Base-by-base conservation (phyloP, 2,113 vertebrate genomes). In the Myrmecophaga tridactyla region DNA sequence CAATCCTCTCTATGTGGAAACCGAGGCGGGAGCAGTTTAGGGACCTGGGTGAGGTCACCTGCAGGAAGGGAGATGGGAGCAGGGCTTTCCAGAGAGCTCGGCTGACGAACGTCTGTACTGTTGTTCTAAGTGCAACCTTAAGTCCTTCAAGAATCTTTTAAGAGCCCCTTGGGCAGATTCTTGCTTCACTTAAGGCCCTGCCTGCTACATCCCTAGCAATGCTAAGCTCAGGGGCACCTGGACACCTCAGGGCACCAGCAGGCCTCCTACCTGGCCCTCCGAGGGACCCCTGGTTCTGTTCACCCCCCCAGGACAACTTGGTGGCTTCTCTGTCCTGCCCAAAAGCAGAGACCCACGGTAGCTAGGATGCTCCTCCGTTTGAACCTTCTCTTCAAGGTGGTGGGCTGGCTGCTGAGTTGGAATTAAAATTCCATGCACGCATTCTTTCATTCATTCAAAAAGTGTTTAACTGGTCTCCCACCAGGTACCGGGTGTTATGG, bases 41-140 rank as follows among this genome's bases (percentile, higher is more conserved):
- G 60, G 51, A 34, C 34, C 48, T 31, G 18, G 1, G 4, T 3
- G 14, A 56, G 21, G 69, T 69, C n/a, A 56, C 67, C 17, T 3
- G 31, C 0, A 0, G 29, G 51, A 34, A 5, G 27, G 46, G 31
- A 84, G 31, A 27, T 1, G 10, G 12, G 62, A 0, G 48, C 1
- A 1, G 56, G 31, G 14, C 46, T 31, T 51, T 1, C 3, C 63
- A 21, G 41, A 21, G 0, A 36, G 58, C 80, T 60, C 60, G 0
- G 62, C 29, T 4, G 10, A 84, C 36, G 2, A 25, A 0, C 4
- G 31, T 53, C 43, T 58, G 23, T 2, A 1, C 4, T 15, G 23
- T 10, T 23, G 39, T 23, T 84, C 78, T 67, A 53, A 63, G 76
- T 25, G 27, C 1, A 34, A 46, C 23, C 0, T n/a, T 9, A 18